A percentile compares a stretch with the other conserved stretches of the same genome.
These are phyloP conservation scores for Plagiodera versicolora DNA, from an alignment of 2,888 invertebrate genomes.

Conservation along the genomic window DNA sequence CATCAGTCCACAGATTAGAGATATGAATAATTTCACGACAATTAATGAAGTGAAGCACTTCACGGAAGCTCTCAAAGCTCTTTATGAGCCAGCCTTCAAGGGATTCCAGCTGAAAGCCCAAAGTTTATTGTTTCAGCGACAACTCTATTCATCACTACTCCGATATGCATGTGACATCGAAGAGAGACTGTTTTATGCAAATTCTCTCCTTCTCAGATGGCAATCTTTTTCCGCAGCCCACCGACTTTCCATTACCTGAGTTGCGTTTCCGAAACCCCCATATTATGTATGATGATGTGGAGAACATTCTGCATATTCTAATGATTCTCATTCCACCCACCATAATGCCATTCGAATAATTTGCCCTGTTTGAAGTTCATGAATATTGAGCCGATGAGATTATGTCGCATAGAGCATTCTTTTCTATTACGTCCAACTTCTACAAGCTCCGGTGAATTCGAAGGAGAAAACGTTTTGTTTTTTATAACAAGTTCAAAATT, in stretches of 20 bases:
- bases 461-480: too few species aligned
- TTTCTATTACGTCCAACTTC: too few species aligned
- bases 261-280: too few species aligned
- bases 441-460: too few species aligned
- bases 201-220: constrained; percentile 50
- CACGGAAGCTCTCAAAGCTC: constrained; percentile 50
- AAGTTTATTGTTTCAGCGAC: constrained; percentile 49
- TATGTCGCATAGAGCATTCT: too few species aligned
- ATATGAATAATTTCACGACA: constrained; percentile 53
- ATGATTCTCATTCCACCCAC: too few species aligned
- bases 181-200: constrained; percentile 47
- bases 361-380: too few species aligned
- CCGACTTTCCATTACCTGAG: constrained; percentile 14
- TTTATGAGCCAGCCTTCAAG: constrained; percentile 45
- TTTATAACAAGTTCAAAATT: too few species aligned
- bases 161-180: constrained; percentile 47
- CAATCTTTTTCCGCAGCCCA: constrained; percentile 41
- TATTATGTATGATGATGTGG: too few species aligned
- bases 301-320: too few species aligned
- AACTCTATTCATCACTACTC: constrained; percentile 47
- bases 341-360: too few species aligned
- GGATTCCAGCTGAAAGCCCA: constrained; percentile 44
- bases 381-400: too few species aligned
- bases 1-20: constrained; percentile 53
- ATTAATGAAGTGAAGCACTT: constrained; percentile 52